These are phyloP conservation scores for Tauraco hartlaubi DNA, from an alignment of 2,797 vertebrate species.

Conservation along the genomic window DNA sequence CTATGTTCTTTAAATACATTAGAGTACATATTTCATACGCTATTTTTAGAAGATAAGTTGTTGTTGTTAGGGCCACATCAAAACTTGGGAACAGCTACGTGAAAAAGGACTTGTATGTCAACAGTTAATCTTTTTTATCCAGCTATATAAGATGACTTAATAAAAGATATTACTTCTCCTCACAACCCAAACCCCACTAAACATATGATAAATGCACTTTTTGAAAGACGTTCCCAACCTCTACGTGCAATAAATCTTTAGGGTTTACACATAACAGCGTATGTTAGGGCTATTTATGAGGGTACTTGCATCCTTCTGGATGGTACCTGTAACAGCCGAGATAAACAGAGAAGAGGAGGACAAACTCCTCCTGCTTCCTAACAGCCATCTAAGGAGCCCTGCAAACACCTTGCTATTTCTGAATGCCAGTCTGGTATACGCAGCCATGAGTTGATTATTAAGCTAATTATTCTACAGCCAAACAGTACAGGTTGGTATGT, in stretches of 20 bases:
- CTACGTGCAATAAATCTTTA: not conserved
- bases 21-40: not conserved
- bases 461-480: conserved; percentile 28
- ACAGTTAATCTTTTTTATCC: not conserved
- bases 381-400: not conserved
- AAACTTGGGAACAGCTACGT: not conserved
- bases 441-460: not conserved
- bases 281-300: not conserved
- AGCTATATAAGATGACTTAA: not conserved
- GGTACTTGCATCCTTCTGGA: not conserved
- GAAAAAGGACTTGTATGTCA: not conserved
- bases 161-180: not conserved
- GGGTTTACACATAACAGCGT: not conserved
- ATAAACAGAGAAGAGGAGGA: not conserved
- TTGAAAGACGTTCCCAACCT: not conserved
- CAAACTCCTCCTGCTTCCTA: not conserved
- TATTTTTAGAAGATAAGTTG: not conserved
- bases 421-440: not conserved
- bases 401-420: not conserved
- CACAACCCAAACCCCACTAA: not conserved
- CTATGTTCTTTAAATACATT: not conserved
- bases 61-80: not conserved
- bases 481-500: not conserved
- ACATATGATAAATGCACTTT: not conserved
- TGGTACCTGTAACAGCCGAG: not conserved